phyloP scores from a whole-genome alignment of 1,140 invertebrate species.

The Drosophila asahinai region DNA sequence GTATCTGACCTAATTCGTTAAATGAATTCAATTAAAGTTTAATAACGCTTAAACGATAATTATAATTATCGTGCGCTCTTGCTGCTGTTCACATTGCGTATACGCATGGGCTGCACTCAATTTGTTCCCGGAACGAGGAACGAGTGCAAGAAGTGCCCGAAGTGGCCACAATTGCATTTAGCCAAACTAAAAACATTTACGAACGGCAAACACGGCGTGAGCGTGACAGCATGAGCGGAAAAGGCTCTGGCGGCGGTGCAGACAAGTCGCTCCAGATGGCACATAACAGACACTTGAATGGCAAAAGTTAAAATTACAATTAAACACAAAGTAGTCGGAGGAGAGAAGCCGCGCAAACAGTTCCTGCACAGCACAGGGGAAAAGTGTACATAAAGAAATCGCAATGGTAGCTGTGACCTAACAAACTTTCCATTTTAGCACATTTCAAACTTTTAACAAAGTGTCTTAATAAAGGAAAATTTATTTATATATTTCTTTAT shows the following conservation, averaged over 20 bases:
- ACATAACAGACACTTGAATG: conserved; percentile 40
- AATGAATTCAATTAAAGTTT: conserved; percentile 12
- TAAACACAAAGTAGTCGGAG: conserved; percentile 32
- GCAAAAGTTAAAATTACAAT: conserved; percentile 54
- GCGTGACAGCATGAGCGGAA: conserved; percentile 29
- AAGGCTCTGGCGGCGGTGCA: conserved; percentile 26
- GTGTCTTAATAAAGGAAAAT: not conserved
- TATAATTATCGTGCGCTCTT: conserved; percentile 17
- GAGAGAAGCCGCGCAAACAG: conserved; percentile 18
- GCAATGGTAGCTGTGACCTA: conserved; percentile 2
- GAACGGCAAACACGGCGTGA: conserved; percentile 37
- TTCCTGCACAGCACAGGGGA: not conserved
- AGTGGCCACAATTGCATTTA: conserved; percentile 54
- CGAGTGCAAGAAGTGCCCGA: conserved; percentile 25
- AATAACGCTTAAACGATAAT: conserved; percentile 23
- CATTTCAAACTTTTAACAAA: not conserved
- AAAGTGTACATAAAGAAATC: conserved; percentile 8
- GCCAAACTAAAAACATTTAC: conserved; percentile 48
- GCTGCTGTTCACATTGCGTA: conserved; percentile 19
- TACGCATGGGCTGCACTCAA: conserved; percentile 22
- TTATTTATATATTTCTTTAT: not conserved
- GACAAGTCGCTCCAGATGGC: conserved; percentile 50
- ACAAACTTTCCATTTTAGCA: conserved; percentile 14
- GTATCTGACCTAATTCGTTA: conserved; percentile 9
- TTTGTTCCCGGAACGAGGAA: not conserved